Base-by-base conservation (phyloP, 2,113 vertebrate genomes). In the Lampris incognitus region DNA sequence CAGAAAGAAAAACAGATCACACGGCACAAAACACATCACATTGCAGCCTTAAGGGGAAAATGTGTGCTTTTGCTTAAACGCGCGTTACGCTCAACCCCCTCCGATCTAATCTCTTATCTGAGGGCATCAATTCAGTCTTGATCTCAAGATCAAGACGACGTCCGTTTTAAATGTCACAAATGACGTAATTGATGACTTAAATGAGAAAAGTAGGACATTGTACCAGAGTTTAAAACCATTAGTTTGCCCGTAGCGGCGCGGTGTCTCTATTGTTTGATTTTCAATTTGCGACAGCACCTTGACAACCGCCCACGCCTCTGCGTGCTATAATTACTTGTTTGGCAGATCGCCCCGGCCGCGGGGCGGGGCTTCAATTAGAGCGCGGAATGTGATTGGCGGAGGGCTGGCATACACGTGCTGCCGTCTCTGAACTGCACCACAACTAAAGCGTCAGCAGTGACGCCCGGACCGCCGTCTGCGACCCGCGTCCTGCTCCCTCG, bases 401-500 rank as follows among this genome's bases (percentile, higher is more conserved):
- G 37, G 72, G 75, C 66, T 8, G 49, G 75, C 38, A 75, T 71
- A 83, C 93, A 93, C 92, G 90, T 93, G 93, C 84, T 88, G 60
- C 66, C 64, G 74, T 72, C 75, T 79, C 11, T 58, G 60, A 84
- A 76, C 55, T 58, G 56, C 72, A 69, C 71, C 61, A 73, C 82
- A 3, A 62, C 75, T 80, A 75, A 63, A 74, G 66, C 49, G 5
- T 4, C 78, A 38, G 55, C 40, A 50, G 57, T 44, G 24, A 0
- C 62, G 41, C 48, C 2, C 24, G n/a, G 6, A 59, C 5, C 41
- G 5, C 38, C 6, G 38, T 55, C 3, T 60, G 46, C 50, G 37
- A 61, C 6, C 41, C 10, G n/a, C 48, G 71, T 2, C 4, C 44
- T 1, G 38, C 68, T 65, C 37, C 24, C 24, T 24, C 24, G 24